These are phyloP conservation scores for Tapirus indicus DNA, from an alignment of 2,797 vertebrate species.

Conservation along the genomic window DNA sequence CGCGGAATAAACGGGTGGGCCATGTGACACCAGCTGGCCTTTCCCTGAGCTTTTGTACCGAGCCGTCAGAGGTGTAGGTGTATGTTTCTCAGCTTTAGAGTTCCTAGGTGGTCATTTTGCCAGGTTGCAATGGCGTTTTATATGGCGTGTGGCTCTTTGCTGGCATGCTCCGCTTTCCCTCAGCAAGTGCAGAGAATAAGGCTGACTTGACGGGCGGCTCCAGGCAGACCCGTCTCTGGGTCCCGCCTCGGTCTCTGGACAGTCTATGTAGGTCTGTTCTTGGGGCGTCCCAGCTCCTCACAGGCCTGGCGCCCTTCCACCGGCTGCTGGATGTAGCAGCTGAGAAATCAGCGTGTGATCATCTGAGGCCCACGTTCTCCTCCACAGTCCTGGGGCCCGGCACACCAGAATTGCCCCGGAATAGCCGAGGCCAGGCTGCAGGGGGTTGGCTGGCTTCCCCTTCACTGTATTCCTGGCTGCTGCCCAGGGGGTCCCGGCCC, in stretches of 20 bases:
- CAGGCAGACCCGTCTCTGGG: not conserved
- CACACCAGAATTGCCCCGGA: not conserved
- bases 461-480: not conserved
- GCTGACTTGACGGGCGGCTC: not conserved
- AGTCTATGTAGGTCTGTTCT: not conserved
- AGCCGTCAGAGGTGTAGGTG: no score
- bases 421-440: not conserved
- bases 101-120: not conserved
- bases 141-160: not conserved
- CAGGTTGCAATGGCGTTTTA: not conserved
- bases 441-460: not conserved
- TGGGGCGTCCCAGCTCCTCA: not conserved
- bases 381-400: not conserved
- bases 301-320: not conserved
- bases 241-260: not conserved
- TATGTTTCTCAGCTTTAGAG: not conserved
- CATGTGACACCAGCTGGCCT: not conserved
- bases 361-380: not conserved
- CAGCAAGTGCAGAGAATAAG: not conserved
- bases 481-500: not conserved
- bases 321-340: not conserved
- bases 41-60: not conserved
- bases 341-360: not conserved
- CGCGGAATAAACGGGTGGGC: not conserved
- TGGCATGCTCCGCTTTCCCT: not conserved